Percentiles rank a stretch among this genome's conserved stretches.
These are phyloP conservation scores for Euspilapteryx auroguttella DNA, from an alignment of 2,888 invertebrate species.

Conservation along the genomic window DNA sequence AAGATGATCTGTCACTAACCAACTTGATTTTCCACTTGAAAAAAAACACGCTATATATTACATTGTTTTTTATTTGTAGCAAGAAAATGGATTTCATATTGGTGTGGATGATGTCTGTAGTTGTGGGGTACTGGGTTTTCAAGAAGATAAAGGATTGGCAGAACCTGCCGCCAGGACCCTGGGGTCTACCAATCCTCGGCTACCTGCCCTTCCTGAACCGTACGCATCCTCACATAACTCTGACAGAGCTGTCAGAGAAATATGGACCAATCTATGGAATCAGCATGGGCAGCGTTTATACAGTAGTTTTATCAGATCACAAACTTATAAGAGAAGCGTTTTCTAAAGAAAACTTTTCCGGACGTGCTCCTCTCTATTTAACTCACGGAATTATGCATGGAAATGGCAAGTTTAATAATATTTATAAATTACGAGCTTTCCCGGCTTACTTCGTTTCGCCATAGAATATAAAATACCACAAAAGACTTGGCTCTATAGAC, in stretches of 20 bases:
- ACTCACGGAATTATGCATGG: slow-evolving; percentile 89
- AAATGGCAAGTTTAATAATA: slow-evolving; percentile 77
- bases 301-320: slow-evolving; percentile 78
- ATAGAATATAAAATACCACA: too few relatives aligned
- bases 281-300: slow-evolving; percentile 72
- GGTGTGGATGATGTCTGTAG: slow-evolving; percentile 22
- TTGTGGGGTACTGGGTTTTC: slow-evolving; percentile 28
- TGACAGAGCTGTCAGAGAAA: slow-evolving; percentile 65
- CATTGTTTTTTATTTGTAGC: too few relatives aligned
- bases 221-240: slow-evolving; percentile 68
- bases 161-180: slow-evolving; percentile 75
- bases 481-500: too few relatives aligned
- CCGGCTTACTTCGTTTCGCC: too few relatives aligned
- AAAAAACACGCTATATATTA: too few relatives aligned
- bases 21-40: too few relatives aligned
- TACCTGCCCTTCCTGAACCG: slow-evolving; percentile 75
- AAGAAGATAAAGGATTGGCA: slow-evolving; percentile 38
- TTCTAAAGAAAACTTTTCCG: slow-evolving; percentile 70
- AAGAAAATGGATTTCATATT: slow-evolving; percentile 33
- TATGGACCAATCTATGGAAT: slow-evolving; percentile 78
- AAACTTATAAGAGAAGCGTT: slow-evolving; percentile 72
- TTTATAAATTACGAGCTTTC: too few relatives aligned
- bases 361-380: slow-evolving; percentile 78
- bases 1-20: too few relatives aligned
- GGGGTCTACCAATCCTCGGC: slow-evolving; percentile 77